Evolutionary conservation across 2,797 vertebrate species (phyloP).

Genomic region (Lepilemur septentrionalis): DNA sequence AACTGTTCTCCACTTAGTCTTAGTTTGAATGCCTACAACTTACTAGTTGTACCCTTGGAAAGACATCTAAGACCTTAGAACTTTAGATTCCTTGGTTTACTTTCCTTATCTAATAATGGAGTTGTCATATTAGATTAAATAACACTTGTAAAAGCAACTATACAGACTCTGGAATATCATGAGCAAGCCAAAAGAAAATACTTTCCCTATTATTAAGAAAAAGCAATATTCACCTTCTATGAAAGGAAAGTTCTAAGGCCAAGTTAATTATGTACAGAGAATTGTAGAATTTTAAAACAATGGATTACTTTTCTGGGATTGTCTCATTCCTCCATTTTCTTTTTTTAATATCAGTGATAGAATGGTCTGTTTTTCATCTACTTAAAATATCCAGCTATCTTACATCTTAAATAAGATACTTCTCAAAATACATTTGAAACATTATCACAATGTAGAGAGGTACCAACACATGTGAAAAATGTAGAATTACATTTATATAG

Average conservation of each 20-base stretch:
- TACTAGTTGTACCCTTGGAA: neutral
- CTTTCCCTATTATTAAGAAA: neutral
- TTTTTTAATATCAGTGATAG: neutral
- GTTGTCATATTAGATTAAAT: neutral
- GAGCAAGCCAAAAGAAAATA: neutral
- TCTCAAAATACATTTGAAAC: constrained; percentile 10
- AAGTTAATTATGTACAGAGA: neutral
- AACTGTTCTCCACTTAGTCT: neutral
- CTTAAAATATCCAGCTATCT: neutral
- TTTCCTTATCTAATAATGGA: neutral
- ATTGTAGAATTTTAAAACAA: constrained; percentile 16
- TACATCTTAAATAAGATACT: neutral
- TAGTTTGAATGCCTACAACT: neutral
- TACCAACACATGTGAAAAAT: neutral
- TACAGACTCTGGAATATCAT: neutral
- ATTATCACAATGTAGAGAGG: neutral
- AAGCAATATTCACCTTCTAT: neutral
- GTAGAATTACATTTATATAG: neutral
- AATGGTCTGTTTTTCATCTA: neutral
- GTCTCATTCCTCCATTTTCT: neutral
- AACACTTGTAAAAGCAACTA: neutral
- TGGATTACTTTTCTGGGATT: neutral
- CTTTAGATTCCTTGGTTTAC: too few species aligned
- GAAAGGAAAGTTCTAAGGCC: neutral
- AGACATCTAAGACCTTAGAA: neutral